Conservation (phyloP, 1,140 invertebrate genomes). For the Polyergus mexicanus region DNA sequence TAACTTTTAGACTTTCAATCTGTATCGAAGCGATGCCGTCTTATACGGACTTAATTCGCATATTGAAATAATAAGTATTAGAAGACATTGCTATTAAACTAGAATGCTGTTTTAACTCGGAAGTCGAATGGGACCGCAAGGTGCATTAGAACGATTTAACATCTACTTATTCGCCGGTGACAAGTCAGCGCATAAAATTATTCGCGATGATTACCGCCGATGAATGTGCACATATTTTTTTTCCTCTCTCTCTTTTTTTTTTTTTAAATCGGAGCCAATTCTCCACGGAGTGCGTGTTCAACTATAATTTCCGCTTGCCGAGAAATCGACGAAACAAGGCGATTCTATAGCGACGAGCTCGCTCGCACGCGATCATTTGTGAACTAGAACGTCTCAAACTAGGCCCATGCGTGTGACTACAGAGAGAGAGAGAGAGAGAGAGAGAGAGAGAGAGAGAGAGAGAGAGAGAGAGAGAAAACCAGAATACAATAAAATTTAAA, state of each 20-base stretch:
- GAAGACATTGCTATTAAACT: not conserved
- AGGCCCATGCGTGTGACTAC: not conserved
- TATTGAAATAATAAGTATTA: too few species aligned
- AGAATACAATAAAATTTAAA: too few species aligned
- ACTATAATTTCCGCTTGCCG: not conserved
- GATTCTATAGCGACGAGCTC: constrained; percentile 38
- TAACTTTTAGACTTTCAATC: too few species aligned
- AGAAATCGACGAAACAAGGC: constrained; percentile 49
- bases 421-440: too few species aligned
- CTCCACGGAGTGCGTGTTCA: not conserved
- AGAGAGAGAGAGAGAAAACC: too few species aligned
- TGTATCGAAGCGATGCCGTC: too few species aligned
- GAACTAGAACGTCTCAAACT: constrained; percentile 27
- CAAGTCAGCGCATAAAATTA: not conserved
- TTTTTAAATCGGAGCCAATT: not conserved
- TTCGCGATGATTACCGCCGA: constrained; percentile 14
- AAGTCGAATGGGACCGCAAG: constrained; percentile 32
- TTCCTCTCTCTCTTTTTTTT: too few species aligned
- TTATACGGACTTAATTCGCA: not conserved
- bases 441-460: too few species aligned
- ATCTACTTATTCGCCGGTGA: constrained; percentile 8
- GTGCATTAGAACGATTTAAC: constrained; percentile 27
- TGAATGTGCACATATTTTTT: constrained; percentile 23
- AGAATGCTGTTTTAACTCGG: constrained; percentile 34
- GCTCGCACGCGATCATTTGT: constrained; percentile 24